Evolutionary conservation across 2,797 vertebrate genomes (phyloP).

Genomic region (Lutjanus campechanus): DNA sequence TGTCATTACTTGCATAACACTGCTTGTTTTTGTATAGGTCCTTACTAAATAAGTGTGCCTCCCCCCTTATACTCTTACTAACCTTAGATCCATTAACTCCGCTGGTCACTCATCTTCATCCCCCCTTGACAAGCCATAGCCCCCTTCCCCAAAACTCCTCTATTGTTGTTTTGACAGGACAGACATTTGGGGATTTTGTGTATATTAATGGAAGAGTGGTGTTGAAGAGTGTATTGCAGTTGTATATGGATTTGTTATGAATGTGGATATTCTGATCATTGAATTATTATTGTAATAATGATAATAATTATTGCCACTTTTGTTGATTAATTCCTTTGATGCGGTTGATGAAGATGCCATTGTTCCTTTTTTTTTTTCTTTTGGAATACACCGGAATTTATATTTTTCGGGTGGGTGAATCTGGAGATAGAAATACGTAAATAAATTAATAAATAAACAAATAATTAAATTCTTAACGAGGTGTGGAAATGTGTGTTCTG

Average conservation of each 20-base stretch:
- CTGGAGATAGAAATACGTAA: slow-evolving; percentile 88
- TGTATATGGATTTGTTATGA: slow-evolving; percentile 90
- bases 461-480: slow-evolving; percentile 86
- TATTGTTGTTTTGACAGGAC: slow-evolving; percentile 86
- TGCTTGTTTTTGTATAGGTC: slow-evolving; percentile 85
- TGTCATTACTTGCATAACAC: slow-evolving; percentile 67
- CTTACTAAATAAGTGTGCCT: slow-evolving; percentile 86
- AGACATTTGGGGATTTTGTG: slow-evolving; percentile 88
- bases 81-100: slow-evolving; percentile 74
- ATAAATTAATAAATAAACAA: slow-evolving; percentile 89
- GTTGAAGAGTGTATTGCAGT: slow-evolving; percentile 88
- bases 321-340: slow-evolving; percentile 85
- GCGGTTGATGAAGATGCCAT: slow-evolving; percentile 84
- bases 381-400: slow-evolving; percentile 87
- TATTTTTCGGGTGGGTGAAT: slow-evolving; percentile 89
- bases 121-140: slow-evolving; percentile 89
- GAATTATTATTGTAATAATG: slow-evolving; percentile 89
- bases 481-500: slow-evolving; percentile 68
- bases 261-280: slow-evolving; percentile 90
- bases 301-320: slow-evolving; percentile 87
- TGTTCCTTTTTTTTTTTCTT: slow-evolving; percentile 66
- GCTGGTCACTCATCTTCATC: slow-evolving; percentile 81
- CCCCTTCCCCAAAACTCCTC: slow-evolving; percentile 73
- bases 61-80: slow-evolving; percentile 82
- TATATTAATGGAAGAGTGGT: slow-evolving; percentile 90